Base-by-base conservation (phyloP, 1,140 invertebrate genomes). In the Formica exsecta region DNA sequence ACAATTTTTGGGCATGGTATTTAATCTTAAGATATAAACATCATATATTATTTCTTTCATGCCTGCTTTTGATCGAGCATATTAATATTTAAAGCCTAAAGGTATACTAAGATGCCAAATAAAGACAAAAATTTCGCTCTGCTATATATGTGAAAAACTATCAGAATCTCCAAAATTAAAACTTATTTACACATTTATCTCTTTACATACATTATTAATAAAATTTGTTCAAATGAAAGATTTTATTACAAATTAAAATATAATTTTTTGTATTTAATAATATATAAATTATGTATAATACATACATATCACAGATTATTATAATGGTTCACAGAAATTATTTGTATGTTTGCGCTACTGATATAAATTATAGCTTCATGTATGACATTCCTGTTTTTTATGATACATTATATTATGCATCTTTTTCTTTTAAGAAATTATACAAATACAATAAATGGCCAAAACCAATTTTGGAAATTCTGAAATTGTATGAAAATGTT, bases 1-100 rank as follows among this genome's bases (percentile, higher is more conserved):
- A 95, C 98, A 99, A 92, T 99, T 99, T 95, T 96, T 99, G 32
- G 97, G 96, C 86, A 98, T 99, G 97, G 99, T 99, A 22, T 99
- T 99, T 93, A 98, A 97, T 92, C 95, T 99, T 73, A 98, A 98
- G 96, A 96, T 98, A 94, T 98, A 96, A 93, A 48, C 11, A 36
- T 13, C 61, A 5, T 13, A 5, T 6, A 64, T 61, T 44, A 32
- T 61, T 71, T 41, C 19, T 16, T 32, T 81, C 61, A 76, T 89
- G 77, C 59, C 62, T 61, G 25, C 2, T 8, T 16, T 6, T 59
- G 48, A 44, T 44, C 32, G 32, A 59, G 1, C 19, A 57, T 1
- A 3, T 57, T 79, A 29, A 29, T 29, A 66, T 84, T 51, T 44
- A 44, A 70, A 32, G 16, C 25, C 13, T 61, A 25, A 54, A 41